Base-by-base conservation (phyloP, 2,797 vertebrate species). In the Bradypodion ventrale region DNA sequence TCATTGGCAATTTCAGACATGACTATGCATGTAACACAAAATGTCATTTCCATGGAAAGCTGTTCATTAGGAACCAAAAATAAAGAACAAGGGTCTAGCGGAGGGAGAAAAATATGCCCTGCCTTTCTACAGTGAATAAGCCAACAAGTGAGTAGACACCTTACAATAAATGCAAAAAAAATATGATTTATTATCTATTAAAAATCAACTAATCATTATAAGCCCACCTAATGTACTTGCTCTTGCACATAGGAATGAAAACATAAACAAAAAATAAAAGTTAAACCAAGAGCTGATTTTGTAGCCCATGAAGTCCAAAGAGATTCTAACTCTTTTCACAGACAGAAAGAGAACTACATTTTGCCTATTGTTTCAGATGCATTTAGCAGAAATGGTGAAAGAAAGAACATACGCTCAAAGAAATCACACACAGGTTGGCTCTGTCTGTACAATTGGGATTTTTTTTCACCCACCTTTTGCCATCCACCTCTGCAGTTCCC, bases 11-110 rank as follows among this genome's bases (percentile, higher is more conserved):
- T 83, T 83, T 77, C 37, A 68, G 74, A 77, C 29, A 62, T 10
- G 19, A 76, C 74, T 52, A n/a, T 42, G 76, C 73, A 56, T 21
- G 25, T 56, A 63, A 59, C 32, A 19, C 8, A 46, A 74, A 82
- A 65, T 37, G 16, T 60, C 63, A 60, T 75, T 74, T 40, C 80
- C 69, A 82, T 82, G 70, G 80, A 80, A 73, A 82, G 69, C 56
- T 74, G 56, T 27, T 63, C 21, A 23, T 74, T 35, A 80, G 60
- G 62, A 73, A 56, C n/a, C 70, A 62, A 60, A 44, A 40, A 81
- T 5, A 32, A 62, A 82, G 56, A 60, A 29, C 40, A 60, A 44
- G 23, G 37, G 46, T 63, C 56, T 32, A 13, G 62, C 16, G 7
- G 40, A 16, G 37, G 7, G 21, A n/a, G n/a, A 6, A 16, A 7